phyloP scores from a whole-genome alignment of 1,140 invertebrate species.

The Forficula auricularia region DNA sequence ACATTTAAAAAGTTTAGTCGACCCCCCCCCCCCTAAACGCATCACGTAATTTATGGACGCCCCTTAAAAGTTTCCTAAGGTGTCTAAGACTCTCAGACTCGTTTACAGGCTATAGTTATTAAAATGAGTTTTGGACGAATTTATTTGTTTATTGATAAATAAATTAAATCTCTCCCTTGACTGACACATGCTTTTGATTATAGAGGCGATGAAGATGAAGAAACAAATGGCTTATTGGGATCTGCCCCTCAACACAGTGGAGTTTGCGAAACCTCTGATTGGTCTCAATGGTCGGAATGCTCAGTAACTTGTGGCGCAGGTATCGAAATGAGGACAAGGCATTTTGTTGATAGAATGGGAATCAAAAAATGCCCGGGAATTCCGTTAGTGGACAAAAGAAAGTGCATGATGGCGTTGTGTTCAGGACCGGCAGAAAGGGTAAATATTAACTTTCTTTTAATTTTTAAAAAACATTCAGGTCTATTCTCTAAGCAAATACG shows the following conservation, averaged over 20 bases:
- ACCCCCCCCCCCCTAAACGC: no score
- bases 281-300: conserved; percentile 67
- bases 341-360: conserved; percentile 52
- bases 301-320: conserved; percentile 67
- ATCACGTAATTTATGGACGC: no score
- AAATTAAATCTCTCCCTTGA: no score
- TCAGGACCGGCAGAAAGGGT: conserved; percentile 26
- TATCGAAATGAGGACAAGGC: conserved; percentile 47
- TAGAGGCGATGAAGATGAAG: conserved; percentile 13
- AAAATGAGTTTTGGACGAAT: no score
- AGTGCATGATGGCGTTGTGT: conserved; percentile 52
- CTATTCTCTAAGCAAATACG: no score
- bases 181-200: no score
- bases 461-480: no score
- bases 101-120: no score
- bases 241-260: conserved; percentile 19
- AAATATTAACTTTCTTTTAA: conserved; percentile 1
- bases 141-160: no score
- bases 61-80: no score
- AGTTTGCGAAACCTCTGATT: conserved; percentile 52
- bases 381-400: conserved; percentile 47
- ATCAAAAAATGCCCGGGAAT: conserved; percentile 61
- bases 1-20: no score
- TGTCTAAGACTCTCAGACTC: no score
- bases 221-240: neutral